These are phyloP conservation scores for Rhodeus uyekii DNA, from an alignment of 2,797 vertebrate genomes.

Conservation along the genomic window DNA sequence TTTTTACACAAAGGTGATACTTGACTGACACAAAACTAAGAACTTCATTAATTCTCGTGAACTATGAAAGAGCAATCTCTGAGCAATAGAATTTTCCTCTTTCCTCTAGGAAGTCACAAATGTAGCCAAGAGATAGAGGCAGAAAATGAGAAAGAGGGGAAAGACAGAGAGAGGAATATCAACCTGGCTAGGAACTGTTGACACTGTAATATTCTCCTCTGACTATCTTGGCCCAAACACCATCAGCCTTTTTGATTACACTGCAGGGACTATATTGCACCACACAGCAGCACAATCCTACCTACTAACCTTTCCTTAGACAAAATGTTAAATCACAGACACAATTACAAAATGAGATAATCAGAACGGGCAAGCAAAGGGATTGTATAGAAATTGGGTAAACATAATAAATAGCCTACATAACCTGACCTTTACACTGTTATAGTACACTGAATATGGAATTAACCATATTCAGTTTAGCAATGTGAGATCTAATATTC, in stretches of 20 bases:
- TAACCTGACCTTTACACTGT: slow-evolving; percentile 35
- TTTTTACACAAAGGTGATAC: neutral
- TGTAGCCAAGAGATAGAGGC: neutral
- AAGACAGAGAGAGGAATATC: slow-evolving; percentile 59
- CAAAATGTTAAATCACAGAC: slow-evolving; percentile 7
- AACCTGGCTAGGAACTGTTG: slow-evolving; percentile 43
- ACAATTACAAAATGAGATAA: no score
- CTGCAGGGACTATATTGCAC: slow-evolving; percentile 27
- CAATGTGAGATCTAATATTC: slow-evolving; percentile 1
- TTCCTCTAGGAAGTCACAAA: slow-evolving; percentile 17
- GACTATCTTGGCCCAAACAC: slow-evolving; percentile 40
- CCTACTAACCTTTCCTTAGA: slow-evolving; percentile 39
- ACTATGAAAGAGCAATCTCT: slow-evolving; percentile 6
- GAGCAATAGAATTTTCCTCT: neutral
- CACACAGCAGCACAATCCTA: slow-evolving; percentile 34
- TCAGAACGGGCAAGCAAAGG: slow-evolving; percentile 2
- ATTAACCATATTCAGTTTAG: neutral
- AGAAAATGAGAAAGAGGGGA: slow-evolving; percentile 30
- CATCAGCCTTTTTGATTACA: slow-evolving; percentile 42
- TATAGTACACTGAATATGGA: neutral
- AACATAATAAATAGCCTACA: slow-evolving; percentile 40
- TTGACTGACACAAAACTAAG: neutral
- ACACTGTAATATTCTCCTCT: slow-evolving; percentile 41
- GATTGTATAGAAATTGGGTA: slow-evolving; percentile 26
- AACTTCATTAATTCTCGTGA: neutral